Percentiles rank a stretch among this genome's conserved stretches.
These are phyloP conservation scores for Plebejus argus DNA, from an alignment of 2,888 invertebrate genomes.

Conservation along the genomic window DNA sequence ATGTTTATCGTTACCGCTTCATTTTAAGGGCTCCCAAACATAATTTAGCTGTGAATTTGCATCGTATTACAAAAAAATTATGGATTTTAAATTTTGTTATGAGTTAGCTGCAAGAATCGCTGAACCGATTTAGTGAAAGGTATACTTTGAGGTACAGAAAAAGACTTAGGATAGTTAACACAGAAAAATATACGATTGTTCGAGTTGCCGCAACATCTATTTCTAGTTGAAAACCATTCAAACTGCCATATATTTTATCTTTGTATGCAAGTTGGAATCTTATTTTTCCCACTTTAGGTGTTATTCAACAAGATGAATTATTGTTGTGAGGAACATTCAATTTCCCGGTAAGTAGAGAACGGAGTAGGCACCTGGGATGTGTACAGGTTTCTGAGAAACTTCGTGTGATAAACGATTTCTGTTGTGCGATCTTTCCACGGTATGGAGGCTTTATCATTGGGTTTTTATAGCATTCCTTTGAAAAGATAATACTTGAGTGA, in stretches of 20 bases:
- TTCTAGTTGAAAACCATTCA: neutral
- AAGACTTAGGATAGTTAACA: too few relatives aligned
- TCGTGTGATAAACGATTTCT: conserved; percentile 8
- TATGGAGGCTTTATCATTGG: neutral
- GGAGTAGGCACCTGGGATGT: conserved; percentile 52
- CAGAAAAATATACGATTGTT: too few relatives aligned
- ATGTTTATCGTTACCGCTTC: too few relatives aligned
- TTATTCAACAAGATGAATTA: conserved; percentile 25
- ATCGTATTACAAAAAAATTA: too few relatives aligned
- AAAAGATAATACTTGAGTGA: neutral
- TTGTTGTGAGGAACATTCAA: conserved; percentile 24
- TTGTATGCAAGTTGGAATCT: neutral
- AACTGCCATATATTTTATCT: neutral
- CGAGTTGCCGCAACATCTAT: too few relatives aligned
- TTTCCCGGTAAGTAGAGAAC: conserved; percentile 27
- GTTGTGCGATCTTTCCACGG: neutral
- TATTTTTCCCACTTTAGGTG: neutral
- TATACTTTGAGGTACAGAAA: too few relatives aligned
- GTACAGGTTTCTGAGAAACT: conserved; percentile 42
- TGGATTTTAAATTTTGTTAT: too few relatives aligned
- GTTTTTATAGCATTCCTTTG: neutral
- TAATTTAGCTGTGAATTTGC: too few relatives aligned
- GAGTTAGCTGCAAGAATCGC: too few relatives aligned
- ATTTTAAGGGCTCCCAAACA: too few relatives aligned
- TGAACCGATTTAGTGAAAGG: too few relatives aligned